A percentile compares a stretch with the other conserved stretches of the same genome.
Conservation (phyloP, 1,140 invertebrate genomes). For the Listronotus bonariensis region DNA sequence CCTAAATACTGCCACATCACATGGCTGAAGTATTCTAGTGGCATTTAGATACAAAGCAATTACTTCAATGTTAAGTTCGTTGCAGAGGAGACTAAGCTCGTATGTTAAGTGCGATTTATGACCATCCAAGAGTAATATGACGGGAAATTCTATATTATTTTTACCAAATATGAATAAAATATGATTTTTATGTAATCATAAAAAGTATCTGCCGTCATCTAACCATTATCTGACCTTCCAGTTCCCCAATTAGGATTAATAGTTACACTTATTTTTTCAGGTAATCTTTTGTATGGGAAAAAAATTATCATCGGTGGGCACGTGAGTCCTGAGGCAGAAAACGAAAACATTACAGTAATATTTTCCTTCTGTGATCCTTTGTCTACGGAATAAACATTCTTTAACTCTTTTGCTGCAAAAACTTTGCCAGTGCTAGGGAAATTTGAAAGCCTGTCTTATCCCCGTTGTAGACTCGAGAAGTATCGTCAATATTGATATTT, state of each 20-base stretch:
- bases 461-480: constrained; percentile 49
- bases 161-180: constrained; percentile 42
- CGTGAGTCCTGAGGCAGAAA: constrained; percentile 39
- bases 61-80: constrained; percentile 37
- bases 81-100: constrained; percentile 42
- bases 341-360: constrained; percentile 48
- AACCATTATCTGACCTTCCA: no score
- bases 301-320: constrained; percentile 46
- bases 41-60: constrained; percentile 49
- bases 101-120: constrained; percentile 47
- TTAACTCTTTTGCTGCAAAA: constrained; percentile 46
- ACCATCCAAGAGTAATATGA: constrained; percentile 46
- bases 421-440: constrained; percentile 45
- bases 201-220: no score
- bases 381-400: constrained; percentile 50
- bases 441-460: constrained; percentile 54
- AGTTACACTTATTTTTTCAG: constrained; percentile 8
- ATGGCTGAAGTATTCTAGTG: constrained; percentile 31
- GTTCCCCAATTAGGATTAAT: constrained; percentile 18
- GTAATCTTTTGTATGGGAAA: constrained; percentile 46
- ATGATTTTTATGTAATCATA: no score
- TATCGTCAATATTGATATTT: constrained; percentile 31
- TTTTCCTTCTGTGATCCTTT: constrained; percentile 41
- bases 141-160: constrained; percentile 43
- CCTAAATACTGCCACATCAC: constrained; percentile 32